phyloP scores from a whole-genome alignment of 1,140 invertebrate species.

The Eriocheir sinensis region DNA sequence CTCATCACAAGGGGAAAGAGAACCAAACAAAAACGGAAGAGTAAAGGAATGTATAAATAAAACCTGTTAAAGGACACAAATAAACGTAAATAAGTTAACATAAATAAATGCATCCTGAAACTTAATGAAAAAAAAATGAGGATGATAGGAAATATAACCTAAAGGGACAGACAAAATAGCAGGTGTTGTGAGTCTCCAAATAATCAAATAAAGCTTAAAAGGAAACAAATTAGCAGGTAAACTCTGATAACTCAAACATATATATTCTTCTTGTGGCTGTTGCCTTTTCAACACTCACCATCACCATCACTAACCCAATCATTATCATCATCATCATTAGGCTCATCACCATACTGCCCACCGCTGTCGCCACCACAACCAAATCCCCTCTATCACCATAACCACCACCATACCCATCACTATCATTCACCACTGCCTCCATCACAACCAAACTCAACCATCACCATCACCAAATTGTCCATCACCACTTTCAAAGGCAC shows the following conservation, averaged over 20 bases:
- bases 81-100: background rate
- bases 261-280: background rate
- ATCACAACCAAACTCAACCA: background rate
- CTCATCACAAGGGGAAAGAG: no score
- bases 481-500: background rate
- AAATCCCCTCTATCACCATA: background rate
- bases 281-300: background rate
- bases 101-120: background rate
- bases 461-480: background rate
- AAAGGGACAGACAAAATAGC: background rate
- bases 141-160: background rate
- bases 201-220: background rate
- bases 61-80: no score
- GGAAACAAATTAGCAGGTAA: background rate
- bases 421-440: background rate
- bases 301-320: background rate
- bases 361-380: background rate
- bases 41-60: no score
- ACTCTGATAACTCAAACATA: background rate
- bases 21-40: background rate
- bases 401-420: background rate
- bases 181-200: background rate
- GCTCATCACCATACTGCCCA: background rate
- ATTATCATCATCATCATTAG: background rate
- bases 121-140: background rate